Evolutionary conservation across 1,140 invertebrate genomes (phyloP), one percentile per base, ranked within the genome.

Genomic region (Drosophila persimilis): DNA sequence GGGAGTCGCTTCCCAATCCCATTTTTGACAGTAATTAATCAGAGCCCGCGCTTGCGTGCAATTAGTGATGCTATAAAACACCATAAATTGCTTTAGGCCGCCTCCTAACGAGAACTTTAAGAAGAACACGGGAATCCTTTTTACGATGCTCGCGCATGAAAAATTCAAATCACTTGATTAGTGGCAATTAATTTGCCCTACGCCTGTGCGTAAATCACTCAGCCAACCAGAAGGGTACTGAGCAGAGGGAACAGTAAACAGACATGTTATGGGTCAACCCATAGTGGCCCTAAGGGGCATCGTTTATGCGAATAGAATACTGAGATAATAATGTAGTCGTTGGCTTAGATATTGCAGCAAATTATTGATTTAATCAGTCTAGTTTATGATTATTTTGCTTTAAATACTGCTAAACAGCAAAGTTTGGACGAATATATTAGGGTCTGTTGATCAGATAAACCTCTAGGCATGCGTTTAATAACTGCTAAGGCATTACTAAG

Each of bases 141-240:
- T 83, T 55, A 66, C 64, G 74, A 83, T 63, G 59, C 35, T 20
- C 61, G 55, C 24, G 71, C 80, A 85, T 85, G 76, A 80, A 84
- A 80, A 80, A 73, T 84, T 85, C 66, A 85, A 84, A 84, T 84
- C 80, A 80, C 80, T 84, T 84, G 73, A 85, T 84, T 84, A 77
- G 77, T 65, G 77, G 73, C 80, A 84, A 84, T 84, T 84, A 85
- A 84, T 73, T 85, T 76, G 59, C 41, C 64, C 51, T 45, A 56
- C 67, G 51, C 61, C 60, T 41, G 54, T 50, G 72, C 60, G 62
- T 85, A 85, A 84, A 76, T 85, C 80, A 67, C 48, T 62, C 53
- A 24, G 31, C 5, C 9, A 24, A 48, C 48, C 24, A 39, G 6
- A 41, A 17, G 24, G 22, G 29, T 46, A 20, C 20, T 20, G 20